Evolutionary conservation across 2,113 vertebrate genomes (phyloP).

Genomic region (Paracanthobrama guichenoti): DNA sequence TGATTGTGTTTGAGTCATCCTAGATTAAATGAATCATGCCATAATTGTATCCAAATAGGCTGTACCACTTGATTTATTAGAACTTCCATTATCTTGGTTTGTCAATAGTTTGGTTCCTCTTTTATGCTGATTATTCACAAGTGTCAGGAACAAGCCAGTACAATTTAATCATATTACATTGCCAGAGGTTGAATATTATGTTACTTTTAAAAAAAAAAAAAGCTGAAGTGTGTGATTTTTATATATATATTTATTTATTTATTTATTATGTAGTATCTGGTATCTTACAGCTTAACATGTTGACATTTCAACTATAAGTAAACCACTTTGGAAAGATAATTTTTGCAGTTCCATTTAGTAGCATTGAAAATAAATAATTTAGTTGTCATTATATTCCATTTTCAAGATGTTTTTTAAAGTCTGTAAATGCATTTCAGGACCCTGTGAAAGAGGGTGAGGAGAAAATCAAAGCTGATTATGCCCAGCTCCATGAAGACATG

Average conservation of each 20-base stretch:
- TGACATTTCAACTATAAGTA: not conserved
- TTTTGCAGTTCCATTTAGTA: no score
- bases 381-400: not conserved
- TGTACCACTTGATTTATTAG: not conserved
- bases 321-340: not conserved
- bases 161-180: not conserved
- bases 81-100: not conserved
- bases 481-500: conserved; percentile 95
- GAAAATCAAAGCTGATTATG: conserved; percentile 93
- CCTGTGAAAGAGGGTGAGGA: conserved; percentile 92
- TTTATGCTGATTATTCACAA: not conserved
- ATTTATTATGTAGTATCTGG: not conserved
- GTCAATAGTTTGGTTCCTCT: not conserved
- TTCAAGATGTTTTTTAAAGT: not conserved
- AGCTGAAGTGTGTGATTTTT: not conserved
- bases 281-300: not conserved
- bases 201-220: no score
- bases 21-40: not conserved
- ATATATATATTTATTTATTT: no score
- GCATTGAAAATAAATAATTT: not conserved
- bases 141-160: not conserved
- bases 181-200: not conserved
- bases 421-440: conserved; percentile 75
- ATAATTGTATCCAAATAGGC: not conserved
- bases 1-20: not conserved